A percentile compares a stretch with the other conserved stretches of the same genome.
Conservation (phyloP, 2,888 invertebrate species). For the Steinernema scapterisci region DNA sequence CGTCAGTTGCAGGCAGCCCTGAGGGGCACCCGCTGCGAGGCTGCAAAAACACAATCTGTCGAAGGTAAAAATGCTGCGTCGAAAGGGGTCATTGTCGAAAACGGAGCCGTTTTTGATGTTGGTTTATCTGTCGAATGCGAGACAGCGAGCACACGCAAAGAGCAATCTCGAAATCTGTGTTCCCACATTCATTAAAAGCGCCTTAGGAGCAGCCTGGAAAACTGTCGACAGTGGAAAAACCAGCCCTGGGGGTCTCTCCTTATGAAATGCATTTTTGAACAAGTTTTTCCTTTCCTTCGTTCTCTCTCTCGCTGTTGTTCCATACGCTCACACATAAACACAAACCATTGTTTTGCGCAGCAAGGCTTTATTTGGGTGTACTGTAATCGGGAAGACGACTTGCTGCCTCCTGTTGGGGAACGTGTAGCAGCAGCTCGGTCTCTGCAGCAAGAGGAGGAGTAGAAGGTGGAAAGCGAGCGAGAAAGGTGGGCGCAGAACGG, state of each 20-base stretch:
- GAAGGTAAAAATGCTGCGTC: background rate
- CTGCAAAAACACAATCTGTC: too few species aligned
- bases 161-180: too few species aligned
- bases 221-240: conserved; percentile 26
- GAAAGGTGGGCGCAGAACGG: conserved; percentile 31
- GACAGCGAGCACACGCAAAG: too few species aligned
- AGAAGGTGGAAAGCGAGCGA: too few species aligned
- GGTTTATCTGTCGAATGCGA: too few species aligned
- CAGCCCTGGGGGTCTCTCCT: conserved; percentile 15
- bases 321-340: conserved; percentile 30
- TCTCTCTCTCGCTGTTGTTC: conserved; percentile 13
- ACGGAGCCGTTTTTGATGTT: too few species aligned
- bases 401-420: background rate
- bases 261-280: conserved; percentile 31
- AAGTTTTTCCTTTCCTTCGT: conserved; percentile 30
- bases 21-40: too few species aligned
- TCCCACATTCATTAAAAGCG: too few species aligned
- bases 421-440: too few species aligned
- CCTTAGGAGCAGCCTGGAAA: conserved; percentile 8
- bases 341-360: conserved; percentile 29
- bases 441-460: background rate
- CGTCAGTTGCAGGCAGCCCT: background rate
- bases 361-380: conserved; percentile 28
- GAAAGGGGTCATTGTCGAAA: background rate
- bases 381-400: conserved; percentile 30